A percentile compares a stretch with the other conserved stretches of the same genome.
phyloP scores from a whole-genome alignment of 2,797 vertebrate species.

The Pyrrhura leucotis region DNA sequence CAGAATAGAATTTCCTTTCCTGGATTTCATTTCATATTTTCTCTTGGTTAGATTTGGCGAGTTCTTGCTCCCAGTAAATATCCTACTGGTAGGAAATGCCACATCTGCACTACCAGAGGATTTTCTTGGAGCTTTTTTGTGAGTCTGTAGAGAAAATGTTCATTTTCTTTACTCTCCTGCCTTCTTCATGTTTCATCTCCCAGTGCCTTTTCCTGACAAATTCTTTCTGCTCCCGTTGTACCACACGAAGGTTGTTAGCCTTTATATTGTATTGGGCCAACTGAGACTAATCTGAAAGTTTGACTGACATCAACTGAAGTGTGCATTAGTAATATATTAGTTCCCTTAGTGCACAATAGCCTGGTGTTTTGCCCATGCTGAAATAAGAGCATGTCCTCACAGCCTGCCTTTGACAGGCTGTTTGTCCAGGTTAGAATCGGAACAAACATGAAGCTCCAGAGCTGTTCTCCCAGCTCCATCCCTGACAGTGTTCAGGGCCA shows the following conservation, averaged over 20 bases:
- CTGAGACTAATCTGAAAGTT: neutral
- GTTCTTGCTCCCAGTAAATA: neutral
- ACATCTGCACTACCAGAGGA: neutral
- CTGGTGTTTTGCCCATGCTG: neutral
- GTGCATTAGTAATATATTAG: neutral
- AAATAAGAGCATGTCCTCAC: neutral
- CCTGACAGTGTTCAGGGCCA: neutral
- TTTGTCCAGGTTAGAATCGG: neutral
- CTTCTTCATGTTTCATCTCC: neutral
- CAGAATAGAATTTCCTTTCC: neutral
- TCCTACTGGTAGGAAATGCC: slow-evolving; percentile 15
- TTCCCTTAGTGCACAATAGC: neutral
- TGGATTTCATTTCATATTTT: slow-evolving; percentile 20
- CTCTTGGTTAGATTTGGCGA: neutral
- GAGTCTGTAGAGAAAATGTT: neutral
- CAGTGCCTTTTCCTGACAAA: neutral
- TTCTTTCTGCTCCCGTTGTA: neutral
- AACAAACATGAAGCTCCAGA: neutral
- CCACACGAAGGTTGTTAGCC: neutral
- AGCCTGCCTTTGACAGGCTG: neutral
- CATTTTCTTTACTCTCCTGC: neutral
- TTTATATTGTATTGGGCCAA: neutral
- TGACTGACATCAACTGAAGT: neutral
- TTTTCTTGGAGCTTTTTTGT: neutral
- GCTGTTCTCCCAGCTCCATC: neutral